Conservation (phyloP, 2,888 invertebrate species). For the Dolichopus griseipennis region DNA sequence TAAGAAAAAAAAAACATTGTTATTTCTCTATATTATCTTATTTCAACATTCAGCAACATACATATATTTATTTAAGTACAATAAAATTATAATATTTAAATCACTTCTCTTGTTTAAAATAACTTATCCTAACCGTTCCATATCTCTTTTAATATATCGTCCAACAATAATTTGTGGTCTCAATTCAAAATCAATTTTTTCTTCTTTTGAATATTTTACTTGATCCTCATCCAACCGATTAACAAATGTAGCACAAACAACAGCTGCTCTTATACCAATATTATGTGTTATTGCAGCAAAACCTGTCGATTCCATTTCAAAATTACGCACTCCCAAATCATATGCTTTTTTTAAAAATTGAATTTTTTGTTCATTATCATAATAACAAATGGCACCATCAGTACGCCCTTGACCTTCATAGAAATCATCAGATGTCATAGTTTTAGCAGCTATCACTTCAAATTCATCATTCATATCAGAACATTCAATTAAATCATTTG, state of each 20-base stretch:
- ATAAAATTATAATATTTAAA: too few species aligned
- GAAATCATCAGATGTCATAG: constrained; percentile 70
- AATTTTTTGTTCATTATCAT: constrained; percentile 55
- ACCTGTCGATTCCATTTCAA: constrained; percentile 72
- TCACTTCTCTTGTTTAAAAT: too few species aligned
- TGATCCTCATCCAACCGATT: constrained; percentile 63
- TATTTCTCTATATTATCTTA: too few species aligned
- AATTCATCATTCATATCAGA: constrained; percentile 44
- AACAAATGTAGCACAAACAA: constrained; percentile 63
- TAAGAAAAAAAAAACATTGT: too few species aligned
- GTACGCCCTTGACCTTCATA: constrained; percentile 71
- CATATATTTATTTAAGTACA: too few species aligned
- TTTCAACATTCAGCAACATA: too few species aligned
- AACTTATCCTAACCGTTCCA: too few species aligned
- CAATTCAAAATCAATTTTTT: constrained; percentile 54
- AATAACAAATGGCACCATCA: constrained; percentile 68
- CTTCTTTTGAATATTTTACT: constrained; percentile 50
- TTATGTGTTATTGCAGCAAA: constrained; percentile 59
- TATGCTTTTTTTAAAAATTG: constrained; percentile 49
- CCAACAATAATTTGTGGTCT: constrained; percentile 58
- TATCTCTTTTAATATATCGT: constrained; percentile 49
- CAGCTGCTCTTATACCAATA: constrained; percentile 56
- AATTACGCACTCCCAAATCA: constrained; percentile 56
- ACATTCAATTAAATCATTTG: constrained; percentile 31
- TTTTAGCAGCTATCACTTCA: constrained; percentile 54